Evolutionary conservation across 2,888 invertebrate species (phyloP), one percentile per base, ranked within the genome.

Genomic region (Lissonota sp.): DNA sequence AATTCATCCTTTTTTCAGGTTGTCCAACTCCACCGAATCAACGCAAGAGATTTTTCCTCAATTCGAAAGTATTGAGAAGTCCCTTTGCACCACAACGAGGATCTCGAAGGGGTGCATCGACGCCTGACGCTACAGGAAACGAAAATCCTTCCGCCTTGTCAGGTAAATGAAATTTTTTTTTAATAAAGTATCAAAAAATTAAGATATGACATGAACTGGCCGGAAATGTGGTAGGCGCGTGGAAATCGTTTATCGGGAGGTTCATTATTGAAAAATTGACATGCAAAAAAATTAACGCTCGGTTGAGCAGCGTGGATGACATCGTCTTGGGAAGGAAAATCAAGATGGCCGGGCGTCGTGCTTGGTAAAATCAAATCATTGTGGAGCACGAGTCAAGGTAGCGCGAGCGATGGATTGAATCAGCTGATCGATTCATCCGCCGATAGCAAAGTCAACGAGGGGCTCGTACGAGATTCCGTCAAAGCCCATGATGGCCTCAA

Each of bases 351-450:
- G 82, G 96, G 96, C 87, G 93, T 96, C 91, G 96, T 97, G 89
- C 95, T 97, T 92, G 97, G 97, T 91, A 97, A 97, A 94, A 97
- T 98, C 93, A 96, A 97, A 90, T 97, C 97, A 60, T 94, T 98
- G 83, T 97, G 97, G 97, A 96, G 95, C 86, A 95, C 95, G 85
- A 96, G 96, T 90, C 95, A 96, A 69, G 95, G 95, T 83, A 95
- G 95, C 84, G 94, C 96, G 81, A 96, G 95, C 92, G 93, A 95
- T 80, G 97, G 97, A 89, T 94, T 97, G 90, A 97, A 97, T 94
- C 97, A 97, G 93, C 94, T 97, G 89, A 91, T 92, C 84, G 90
- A 89, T 71, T 86, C 91, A 67, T 86, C 90, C 76, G 87, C 84
- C 81, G 89, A 88, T 89, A 83, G 88, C 64, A 94, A 96, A 96